A percentile compares a stretch with the other conserved stretches of the same genome.
Evolutionary conservation across 2,113 vertebrate genomes (phyloP).

Genomic region (Neoarius graeffei): DNA sequence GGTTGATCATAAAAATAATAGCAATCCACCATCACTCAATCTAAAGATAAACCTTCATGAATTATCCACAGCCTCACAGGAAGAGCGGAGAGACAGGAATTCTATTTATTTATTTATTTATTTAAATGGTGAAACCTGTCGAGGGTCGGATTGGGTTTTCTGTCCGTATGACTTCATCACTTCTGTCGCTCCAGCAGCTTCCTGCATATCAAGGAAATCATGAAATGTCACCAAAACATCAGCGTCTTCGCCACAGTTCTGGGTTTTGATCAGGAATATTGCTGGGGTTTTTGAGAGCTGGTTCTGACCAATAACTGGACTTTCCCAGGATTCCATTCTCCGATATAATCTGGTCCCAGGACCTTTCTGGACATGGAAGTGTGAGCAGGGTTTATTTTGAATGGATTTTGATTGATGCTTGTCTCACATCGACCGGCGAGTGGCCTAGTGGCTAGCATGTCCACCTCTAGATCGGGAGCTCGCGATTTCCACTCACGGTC

Average conservation of each 20-base stretch:
- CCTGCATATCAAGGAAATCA: not conserved
- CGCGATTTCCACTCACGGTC: too few relatives aligned
- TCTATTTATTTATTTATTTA: too few relatives aligned
- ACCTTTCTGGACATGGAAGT: not conserved
- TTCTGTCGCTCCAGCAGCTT: not conserved
- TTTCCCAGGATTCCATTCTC: not conserved
- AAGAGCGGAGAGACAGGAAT: not conserved
- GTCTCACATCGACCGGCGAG: too few relatives aligned
- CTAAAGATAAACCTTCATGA: conserved; percentile 5
- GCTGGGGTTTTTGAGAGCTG: not conserved
- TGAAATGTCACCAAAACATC: not conserved
- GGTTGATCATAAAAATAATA: not conserved
- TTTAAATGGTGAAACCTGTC: not conserved
- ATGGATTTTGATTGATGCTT: not conserved
- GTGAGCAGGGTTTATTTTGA: not conserved
- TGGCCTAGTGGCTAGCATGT: too few relatives aligned
- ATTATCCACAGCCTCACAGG: not conserved
- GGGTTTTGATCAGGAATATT: not conserved
- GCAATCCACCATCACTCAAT: not conserved
- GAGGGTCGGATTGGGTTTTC: not conserved
- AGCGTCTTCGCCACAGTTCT: not conserved
- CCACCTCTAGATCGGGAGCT: too few relatives aligned
- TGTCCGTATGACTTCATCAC: not conserved
- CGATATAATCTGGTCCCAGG: not conserved
- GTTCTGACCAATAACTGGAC: not conserved